A percentile compares a stretch with the other conserved stretches of the same genome.
Conservation (phyloP, 1,140 invertebrate species). For the Matsumurasca onukii region DNA sequence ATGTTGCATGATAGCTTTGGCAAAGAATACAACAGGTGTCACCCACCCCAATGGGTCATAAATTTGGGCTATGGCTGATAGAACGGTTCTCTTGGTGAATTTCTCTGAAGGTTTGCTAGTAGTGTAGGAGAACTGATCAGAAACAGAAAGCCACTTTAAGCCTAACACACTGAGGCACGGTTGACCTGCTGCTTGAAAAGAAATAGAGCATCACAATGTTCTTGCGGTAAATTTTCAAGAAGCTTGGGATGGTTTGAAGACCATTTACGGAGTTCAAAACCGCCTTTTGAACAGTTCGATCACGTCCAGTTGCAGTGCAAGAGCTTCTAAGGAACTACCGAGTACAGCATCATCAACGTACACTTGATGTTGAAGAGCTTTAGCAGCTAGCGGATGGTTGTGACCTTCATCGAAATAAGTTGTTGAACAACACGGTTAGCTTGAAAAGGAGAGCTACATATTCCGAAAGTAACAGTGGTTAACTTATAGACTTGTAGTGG, state of each 20-base stretch:
- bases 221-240: not conserved
- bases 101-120: not conserved
- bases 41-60: not conserved
- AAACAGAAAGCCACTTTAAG: not conserved
- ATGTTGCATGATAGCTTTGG: not conserved
- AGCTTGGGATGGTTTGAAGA: not conserved
- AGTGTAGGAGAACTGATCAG: not conserved
- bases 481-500: not conserved
- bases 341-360: not conserved
- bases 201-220: not conserved
- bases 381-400: not conserved
- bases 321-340: not conserved
- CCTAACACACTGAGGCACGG: not conserved
- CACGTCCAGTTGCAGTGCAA: not conserved
- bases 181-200: not conserved
- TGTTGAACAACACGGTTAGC: not conserved
- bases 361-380: not conserved
- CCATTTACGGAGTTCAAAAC: not conserved
- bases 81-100: not conserved
- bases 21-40: not conserved
- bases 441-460: not conserved
- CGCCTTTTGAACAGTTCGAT: not conserved
- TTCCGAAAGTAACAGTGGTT: not conserved
- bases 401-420: not conserved
- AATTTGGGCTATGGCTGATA: not conserved